Conservation (phyloP, 2,797 vertebrate species). For the Margarornis squamiger region DNA sequence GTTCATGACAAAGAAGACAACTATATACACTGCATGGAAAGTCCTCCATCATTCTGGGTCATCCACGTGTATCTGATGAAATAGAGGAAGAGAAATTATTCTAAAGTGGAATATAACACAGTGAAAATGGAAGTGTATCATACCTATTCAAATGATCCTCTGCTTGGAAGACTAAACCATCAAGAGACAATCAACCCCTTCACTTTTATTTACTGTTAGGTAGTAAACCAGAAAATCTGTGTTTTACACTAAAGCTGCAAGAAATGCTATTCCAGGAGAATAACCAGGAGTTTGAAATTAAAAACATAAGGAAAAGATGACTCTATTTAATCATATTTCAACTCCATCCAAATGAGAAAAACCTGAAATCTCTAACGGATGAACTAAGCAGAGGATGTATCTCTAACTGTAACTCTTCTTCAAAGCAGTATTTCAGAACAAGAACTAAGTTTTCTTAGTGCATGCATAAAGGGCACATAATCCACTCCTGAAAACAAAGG, state of each 20-base stretch:
- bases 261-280: not conserved
- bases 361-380: not conserved
- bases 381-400: not conserved
- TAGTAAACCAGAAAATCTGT: not conserved
- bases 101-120: not conserved
- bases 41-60: not conserved
- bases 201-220: not conserved
- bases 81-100: not conserved
- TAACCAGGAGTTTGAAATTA: not conserved
- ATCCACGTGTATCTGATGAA: not conserved
- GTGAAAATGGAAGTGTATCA: not conserved
- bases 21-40: not conserved
- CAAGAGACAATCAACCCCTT: not conserved
- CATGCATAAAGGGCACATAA: not conserved
- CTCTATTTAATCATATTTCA: not conserved
- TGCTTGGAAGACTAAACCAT: not conserved
- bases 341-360: not conserved
- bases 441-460: not conserved
- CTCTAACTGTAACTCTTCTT: not conserved
- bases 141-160: not conserved
- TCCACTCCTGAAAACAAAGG: not conserved
- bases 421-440: not conserved
- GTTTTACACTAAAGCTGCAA: not conserved
- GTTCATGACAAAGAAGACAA: not conserved
- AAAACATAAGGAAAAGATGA: not conserved